phyloP scores from a whole-genome alignment of 2,797 vertebrate species.

The Pangasius larnaudii region DNA sequence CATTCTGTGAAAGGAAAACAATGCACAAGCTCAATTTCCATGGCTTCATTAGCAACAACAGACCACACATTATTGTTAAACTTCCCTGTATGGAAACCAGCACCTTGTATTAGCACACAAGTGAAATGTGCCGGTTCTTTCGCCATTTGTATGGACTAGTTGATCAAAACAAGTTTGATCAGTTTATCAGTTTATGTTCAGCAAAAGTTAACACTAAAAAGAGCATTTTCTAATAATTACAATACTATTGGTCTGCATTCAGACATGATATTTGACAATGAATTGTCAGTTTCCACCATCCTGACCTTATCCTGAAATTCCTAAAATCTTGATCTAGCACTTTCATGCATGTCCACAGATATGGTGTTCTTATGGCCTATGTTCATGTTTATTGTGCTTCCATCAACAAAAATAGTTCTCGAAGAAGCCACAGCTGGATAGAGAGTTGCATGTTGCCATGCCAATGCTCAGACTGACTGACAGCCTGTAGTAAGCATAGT shows the following conservation, averaged over 20 bases:
- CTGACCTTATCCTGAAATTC: not conserved
- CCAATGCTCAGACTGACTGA: no score
- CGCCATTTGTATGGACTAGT: not conserved
- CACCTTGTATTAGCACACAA: not conserved
- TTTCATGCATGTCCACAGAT: not conserved
- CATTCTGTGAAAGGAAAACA: slow-evolving; percentile 81
- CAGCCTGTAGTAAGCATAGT: not conserved
- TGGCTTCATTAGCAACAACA: slow-evolving; percentile 19
- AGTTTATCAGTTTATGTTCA: not conserved
- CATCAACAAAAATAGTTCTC: no score
- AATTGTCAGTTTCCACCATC: not conserved
- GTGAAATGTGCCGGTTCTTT: not conserved
- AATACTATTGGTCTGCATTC: not conserved
- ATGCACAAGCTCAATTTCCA: slow-evolving; percentile 28
- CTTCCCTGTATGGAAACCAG: not conserved
- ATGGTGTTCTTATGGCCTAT: not conserved
- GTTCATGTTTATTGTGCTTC: no score
- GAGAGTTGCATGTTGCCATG: no score
- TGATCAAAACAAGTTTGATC: not conserved
- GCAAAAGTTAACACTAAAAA: not conserved
- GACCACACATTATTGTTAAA: not conserved
- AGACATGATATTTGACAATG: not conserved
- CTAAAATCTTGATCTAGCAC: not conserved
- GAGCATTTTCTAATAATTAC: not conserved
- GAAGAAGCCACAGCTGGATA: no score